Evolutionary conservation across 2,888 invertebrate genomes (phyloP).

Genomic region (Athalia circularis): DNA sequence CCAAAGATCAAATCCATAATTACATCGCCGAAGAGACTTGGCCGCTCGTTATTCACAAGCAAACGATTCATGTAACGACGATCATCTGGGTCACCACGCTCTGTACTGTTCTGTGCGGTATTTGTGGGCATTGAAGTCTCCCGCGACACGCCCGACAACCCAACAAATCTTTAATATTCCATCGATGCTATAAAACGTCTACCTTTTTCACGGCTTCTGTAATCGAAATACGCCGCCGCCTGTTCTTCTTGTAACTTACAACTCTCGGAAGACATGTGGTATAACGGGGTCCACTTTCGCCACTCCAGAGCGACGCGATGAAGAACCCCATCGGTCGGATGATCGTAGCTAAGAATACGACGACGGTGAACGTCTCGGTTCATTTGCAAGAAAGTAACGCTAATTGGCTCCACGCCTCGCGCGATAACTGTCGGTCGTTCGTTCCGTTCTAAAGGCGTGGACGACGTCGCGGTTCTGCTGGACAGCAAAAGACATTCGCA

Average conservation of each 20-base stretch:
- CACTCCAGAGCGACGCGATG: not conserved
- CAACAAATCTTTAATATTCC: slow-evolving; percentile 59
- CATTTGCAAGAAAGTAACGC: slow-evolving; percentile 46
- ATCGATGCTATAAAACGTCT: slow-evolving; percentile 57
- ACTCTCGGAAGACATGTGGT: not conserved
- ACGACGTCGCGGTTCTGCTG: not conserved
- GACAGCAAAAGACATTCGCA: no score
- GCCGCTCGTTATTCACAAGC: slow-evolving; percentile 16
- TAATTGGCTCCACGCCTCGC: slow-evolving; percentile 44
- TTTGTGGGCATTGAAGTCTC: slow-evolving; percentile 37
- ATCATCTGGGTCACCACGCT: slow-evolving; percentile 53
- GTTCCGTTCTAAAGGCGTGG: not conserved
- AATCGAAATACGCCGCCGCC: slow-evolving; percentile 40
- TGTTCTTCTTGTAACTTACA: not conserved
- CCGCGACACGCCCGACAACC: slow-evolving; percentile 18
- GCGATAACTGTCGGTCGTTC: slow-evolving; percentile 39
- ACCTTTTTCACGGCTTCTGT: slow-evolving; percentile 59
- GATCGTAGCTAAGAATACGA: slow-evolving; percentile 28
- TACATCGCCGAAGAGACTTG: no score
- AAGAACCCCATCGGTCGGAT: not conserved
- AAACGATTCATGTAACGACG: slow-evolving; percentile 39
- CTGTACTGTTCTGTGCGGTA: not conserved
- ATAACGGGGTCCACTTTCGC: slow-evolving; percentile 8
- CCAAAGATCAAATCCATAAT: no score
- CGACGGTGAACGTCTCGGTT: slow-evolving; percentile 33